Evolutionary conservation across 1,140 invertebrate genomes (phyloP).

Genomic region (Mamestra configurata): DNA sequence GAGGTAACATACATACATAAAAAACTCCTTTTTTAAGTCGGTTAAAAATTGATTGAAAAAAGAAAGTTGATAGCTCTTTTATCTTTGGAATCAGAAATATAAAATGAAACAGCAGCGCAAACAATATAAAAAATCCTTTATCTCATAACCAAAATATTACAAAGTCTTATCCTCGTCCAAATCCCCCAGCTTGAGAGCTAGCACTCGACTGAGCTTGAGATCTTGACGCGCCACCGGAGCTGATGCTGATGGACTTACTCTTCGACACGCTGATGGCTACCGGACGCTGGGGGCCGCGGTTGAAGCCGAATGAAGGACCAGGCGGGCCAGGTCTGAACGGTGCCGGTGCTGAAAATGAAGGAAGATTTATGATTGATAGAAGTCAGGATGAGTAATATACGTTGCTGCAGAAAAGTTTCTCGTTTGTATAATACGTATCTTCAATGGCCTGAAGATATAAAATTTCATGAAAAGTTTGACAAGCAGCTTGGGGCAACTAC

Average conservation of each 20-base stretch:
- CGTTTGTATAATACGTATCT: no score
- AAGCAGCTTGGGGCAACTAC: no score
- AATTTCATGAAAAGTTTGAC: no score
- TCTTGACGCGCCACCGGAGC: slow-evolving; percentile 55
- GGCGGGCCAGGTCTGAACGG: background rate
- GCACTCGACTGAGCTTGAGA: slow-evolving; percentile 46
- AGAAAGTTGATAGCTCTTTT: no score
- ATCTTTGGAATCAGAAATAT: no score
- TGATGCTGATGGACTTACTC: slow-evolving; percentile 68
- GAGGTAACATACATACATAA: no score
- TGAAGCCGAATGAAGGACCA: background rate
- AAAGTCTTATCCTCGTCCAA: background rate
- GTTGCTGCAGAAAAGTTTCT: no score
- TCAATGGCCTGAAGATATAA: no score
- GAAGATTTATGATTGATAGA: background rate
- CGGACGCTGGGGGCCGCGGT: background rate
- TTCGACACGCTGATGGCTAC: slow-evolving; percentile 66
- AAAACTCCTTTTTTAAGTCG: no score
- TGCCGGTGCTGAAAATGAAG: slow-evolving; percentile 1
- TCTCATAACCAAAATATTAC: background rate
- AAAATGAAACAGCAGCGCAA: background rate
- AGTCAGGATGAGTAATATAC: no score
- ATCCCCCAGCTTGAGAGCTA: background rate
- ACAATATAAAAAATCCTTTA: background rate
- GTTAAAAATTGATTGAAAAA: no score